Base-by-base conservation (phyloP, 2,888 invertebrate genomes). In the Drosophila suboccidentalis region DNA sequence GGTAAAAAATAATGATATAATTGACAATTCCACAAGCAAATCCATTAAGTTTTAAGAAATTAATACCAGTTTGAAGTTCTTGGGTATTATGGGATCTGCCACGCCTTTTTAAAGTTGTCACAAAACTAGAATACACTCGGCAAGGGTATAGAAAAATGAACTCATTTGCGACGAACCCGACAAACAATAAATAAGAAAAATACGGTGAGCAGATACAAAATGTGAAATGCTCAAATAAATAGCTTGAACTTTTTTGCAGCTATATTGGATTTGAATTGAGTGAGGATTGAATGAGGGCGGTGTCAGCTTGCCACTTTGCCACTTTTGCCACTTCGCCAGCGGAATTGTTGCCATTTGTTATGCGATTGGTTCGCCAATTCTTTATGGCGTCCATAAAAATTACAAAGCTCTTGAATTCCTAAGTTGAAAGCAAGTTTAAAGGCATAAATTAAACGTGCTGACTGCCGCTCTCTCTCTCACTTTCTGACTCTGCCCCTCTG, bases 281-380 rank as follows among this genome's bases (percentile, higher is more conserved):
- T 78, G 71, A 60, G 81, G 58, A 72, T 77, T 64, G 76, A 51
- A 49, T 50, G 41, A 29, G 36, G 44, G 44, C 19, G 36, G n/a
- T 15, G 32, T 41, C 58, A 53, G 34, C 49, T 61, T 41, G 75
- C 77, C 57, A 63, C 62, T 81, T 55, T 44, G 43, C 55, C 43
- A 43, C 34, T 55, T 55, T 49, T 80, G 79, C 75, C 50, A 66
- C 49, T 70, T 87, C 80, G 72, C 61, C 61, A 79, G 64, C 77
- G 77, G 68, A 83, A 88, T 88, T 79, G 87, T 84, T 71, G 89
- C 87, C 85, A 88, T 85, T 85, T 88, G 89, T 88, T 88, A 88
- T 79, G 57, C 81, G 87, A 87, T 85, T 87, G 84, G 58, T 63
- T 80, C 51, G 68, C 71, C 59, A 66, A 66, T 74, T 64, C 81